Evolutionary conservation across 2,797 vertebrate species (phyloP).

Genomic region (Hylomyscus alleni): DNA sequence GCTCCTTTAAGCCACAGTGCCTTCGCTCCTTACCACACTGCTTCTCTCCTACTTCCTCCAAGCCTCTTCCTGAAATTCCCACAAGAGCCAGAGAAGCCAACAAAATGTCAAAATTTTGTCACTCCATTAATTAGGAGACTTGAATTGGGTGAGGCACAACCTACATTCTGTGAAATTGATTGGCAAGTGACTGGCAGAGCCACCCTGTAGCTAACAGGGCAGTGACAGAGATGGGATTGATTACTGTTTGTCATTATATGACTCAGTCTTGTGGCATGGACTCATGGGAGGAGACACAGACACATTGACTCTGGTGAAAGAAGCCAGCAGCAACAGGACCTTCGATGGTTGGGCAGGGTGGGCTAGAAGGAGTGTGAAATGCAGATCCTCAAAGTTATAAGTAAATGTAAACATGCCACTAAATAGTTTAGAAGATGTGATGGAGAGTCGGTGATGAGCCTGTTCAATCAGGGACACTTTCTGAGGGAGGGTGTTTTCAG

Average conservation of each 20-base stretch:
- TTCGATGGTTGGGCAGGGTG: neutral
- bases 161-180: constrained; percentile 79
- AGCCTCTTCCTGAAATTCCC: constrained; percentile 61
- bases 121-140: constrained; percentile 82
- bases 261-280: constrained; percentile 17
- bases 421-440: neutral
- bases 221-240: constrained; percentile 72
- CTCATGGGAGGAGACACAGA: neutral
- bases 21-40: neutral
- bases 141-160: constrained; percentile 78
- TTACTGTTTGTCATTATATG: constrained; percentile 61
- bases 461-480: neutral
- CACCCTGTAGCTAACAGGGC: constrained; percentile 75
- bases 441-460: neutral
- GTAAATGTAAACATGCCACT: constrained; percentile 30
- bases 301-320: neutral
- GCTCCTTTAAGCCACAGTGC: constrained; percentile 7
- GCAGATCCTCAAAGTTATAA: neutral
- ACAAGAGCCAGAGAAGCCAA: constrained; percentile 76
- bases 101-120: constrained; percentile 83
- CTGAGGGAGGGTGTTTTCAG: neutral
- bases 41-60: constrained; percentile 60
- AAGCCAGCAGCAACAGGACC: neutral
- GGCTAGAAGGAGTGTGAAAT: neutral
- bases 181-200: constrained; percentile 81